phyloP scores from a whole-genome alignment of 2,797 vertebrate genomes.

The Cryptoprocta ferox region DNA sequence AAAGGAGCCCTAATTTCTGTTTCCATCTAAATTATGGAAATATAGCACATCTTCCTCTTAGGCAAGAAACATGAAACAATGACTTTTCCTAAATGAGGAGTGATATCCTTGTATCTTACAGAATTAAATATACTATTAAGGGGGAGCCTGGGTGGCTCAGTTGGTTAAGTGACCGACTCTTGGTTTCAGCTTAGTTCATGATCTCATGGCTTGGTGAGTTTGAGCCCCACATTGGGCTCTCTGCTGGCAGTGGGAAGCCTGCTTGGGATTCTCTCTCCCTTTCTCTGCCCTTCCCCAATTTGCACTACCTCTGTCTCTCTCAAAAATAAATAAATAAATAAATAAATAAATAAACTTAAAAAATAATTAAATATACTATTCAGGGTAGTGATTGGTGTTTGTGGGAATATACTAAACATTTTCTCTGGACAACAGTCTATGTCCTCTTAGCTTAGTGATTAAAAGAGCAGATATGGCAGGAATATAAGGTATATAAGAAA shows the following conservation, averaged over 20 bases:
- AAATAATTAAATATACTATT: background rate
- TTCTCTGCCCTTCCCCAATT: too few relatives aligned
- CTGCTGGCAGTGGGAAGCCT: too few relatives aligned
- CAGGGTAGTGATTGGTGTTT: background rate
- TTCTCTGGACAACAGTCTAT: background rate
- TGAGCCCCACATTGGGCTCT: too few relatives aligned
- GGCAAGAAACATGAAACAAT: background rate
- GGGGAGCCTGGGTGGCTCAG: too few relatives aligned
- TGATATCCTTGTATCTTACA: background rate
- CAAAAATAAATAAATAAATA: too few relatives aligned
- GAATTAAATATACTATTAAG: background rate
- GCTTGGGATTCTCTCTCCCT: too few relatives aligned
- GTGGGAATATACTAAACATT: background rate
- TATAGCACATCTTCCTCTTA: background rate
- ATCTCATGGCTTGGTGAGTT: too few relatives aligned
- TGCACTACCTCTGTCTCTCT: too few relatives aligned
- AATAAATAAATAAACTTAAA: too few relatives aligned
- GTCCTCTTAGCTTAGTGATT: background rate
- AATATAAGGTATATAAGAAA: background rate
- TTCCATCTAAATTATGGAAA: background rate
- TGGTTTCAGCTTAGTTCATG: too few relatives aligned
- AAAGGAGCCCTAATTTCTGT: background rate
- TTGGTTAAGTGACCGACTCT: too few relatives aligned
- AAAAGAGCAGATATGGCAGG: background rate
- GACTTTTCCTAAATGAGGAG: background rate